A percentile compares a stretch with the other conserved stretches of the same genome.
Evolutionary conservation across 2,113 vertebrate genomes (phyloP).

Genomic region (Mobula hypostoma): DNA sequence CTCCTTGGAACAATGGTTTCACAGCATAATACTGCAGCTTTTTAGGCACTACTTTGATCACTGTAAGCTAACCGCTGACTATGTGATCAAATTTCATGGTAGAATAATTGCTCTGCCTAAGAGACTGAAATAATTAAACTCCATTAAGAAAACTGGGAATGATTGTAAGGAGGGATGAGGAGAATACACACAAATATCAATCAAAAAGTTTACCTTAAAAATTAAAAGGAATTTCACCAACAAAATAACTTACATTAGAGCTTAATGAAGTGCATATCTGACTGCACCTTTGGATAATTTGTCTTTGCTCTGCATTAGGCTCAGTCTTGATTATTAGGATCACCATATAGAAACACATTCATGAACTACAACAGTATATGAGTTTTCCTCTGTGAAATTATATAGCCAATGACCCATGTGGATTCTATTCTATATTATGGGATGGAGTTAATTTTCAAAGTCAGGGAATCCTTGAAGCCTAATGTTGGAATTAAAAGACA

Average conservation of each 20-base stretch:
- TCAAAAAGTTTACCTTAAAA: neutral
- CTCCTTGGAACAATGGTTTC: neutral
- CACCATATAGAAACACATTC: neutral
- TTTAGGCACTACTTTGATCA: neutral
- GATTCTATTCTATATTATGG: neutral
- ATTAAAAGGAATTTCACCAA: neutral
- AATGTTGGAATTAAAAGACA: no score
- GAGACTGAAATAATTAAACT: slow-evolving; percentile 26
- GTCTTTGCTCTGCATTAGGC: neutral
- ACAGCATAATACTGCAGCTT: no score
- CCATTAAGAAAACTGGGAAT: neutral
- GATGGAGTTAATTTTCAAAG: neutral
- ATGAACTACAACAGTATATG: neutral
- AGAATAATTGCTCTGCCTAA: neutral
- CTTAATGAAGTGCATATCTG: neutral
- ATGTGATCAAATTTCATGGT: slow-evolving; percentile 29
- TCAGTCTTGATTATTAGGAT: neutral
- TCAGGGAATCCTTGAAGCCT: neutral
- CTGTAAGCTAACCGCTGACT: neutral
- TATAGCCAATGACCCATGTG: neutral
- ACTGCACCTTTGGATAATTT: neutral
- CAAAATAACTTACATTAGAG: neutral
- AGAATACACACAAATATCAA: neutral
- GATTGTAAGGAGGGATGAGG: neutral
- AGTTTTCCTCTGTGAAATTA: neutral